Evolutionary conservation across 2,797 vertebrate species (phyloP), one percentile per base, ranked within the genome.

Genomic region (Todus mexicanus): DNA sequence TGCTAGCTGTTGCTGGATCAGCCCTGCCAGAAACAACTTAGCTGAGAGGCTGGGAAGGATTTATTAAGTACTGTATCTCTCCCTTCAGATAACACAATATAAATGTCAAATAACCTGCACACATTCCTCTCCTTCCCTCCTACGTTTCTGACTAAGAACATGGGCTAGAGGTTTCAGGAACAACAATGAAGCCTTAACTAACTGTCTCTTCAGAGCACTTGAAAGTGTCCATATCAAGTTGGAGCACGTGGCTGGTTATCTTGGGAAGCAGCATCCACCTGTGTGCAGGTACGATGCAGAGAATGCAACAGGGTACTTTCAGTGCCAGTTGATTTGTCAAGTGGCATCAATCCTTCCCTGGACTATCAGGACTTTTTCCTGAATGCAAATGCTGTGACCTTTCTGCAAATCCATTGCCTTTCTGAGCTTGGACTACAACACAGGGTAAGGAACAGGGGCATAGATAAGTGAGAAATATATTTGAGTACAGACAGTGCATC

Each of bases 1-100:
- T 48, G 91, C 51, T 85, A 77, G 50, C 71, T 93, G 54, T 80
- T 92, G 59, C 47, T 85, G 56, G 29, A 77, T 87, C 53, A 63
- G 47, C 35, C 23, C 59, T 94, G 82, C 89, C 89, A 94, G 94
- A 86, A 94, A 92, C 80, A 94, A 89, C 79, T 75, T 83, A 84
- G 51, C 82, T 78, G 66, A 63, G 63, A 72, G 50, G 43, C 64
- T 89, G 57, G 51, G 74, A 80, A 81, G 50, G 50, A 53, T 80
- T 94, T 75, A 37, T 86, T 45, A 73, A 84, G 77, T 9, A 5
- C 29, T 75, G 9, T 43, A 75, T 92, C 78, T 92, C 72, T 93
- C 50, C 43, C 76, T 87, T 82, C 78, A 79, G 90, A 94, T 76
- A 90, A 60, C 13, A 66, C 38, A 78, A 74, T 68, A 63, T 48